These are phyloP conservation scores for Atethmia centrago DNA, from an alignment of 2,888 invertebrate genomes.

Conservation along the genomic window DNA sequence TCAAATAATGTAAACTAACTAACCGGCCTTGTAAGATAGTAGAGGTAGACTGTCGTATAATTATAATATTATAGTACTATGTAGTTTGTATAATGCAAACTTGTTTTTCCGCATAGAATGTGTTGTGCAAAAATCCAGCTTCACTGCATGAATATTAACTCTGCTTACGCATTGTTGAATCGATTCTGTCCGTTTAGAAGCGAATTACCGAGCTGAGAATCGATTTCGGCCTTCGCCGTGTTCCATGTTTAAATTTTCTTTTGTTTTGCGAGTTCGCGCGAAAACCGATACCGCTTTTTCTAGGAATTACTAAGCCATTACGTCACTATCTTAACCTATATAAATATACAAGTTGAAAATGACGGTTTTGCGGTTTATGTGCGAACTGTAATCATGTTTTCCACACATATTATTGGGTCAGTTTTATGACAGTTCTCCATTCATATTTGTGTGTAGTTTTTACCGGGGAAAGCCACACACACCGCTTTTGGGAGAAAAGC, in stretches of 20 bases:
- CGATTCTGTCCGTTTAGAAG: slow-evolving; percentile 27
- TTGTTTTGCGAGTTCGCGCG: slow-evolving; percentile 27
- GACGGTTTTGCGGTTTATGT: slow-evolving; percentile 20
- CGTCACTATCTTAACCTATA: slow-evolving; percentile 33
- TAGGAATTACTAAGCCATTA: slow-evolving; percentile 11
- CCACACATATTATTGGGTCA: slow-evolving; percentile 1
- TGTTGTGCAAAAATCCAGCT: slow-evolving; percentile 58
- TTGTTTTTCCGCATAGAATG: slow-evolving; percentile 55
- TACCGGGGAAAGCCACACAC: background rate
- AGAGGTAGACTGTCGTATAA: background rate
- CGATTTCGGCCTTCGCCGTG: background rate
- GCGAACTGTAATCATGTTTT: background rate
- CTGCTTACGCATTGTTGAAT: slow-evolving; percentile 3
- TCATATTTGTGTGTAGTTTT: background rate
- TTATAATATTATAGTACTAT: background rate
- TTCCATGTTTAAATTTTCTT: slow-evolving; percentile 13
- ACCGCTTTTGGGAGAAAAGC: background rate
- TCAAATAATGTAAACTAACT: background rate
- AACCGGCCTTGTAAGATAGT: slow-evolving; percentile 33
- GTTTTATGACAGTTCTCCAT: background rate
- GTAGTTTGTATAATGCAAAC: slow-evolving; percentile 4
- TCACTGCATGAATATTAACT: slow-evolving; percentile 53
- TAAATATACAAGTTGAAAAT: slow-evolving; percentile 32
- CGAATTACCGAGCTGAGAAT: background rate
- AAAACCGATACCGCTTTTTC: slow-evolving; percentile 17